A percentile compares a stretch with the other conserved stretches of the same genome.
Conservation (phyloP, 2,113 vertebrate species). For the Vulpes vulpes region DNA sequence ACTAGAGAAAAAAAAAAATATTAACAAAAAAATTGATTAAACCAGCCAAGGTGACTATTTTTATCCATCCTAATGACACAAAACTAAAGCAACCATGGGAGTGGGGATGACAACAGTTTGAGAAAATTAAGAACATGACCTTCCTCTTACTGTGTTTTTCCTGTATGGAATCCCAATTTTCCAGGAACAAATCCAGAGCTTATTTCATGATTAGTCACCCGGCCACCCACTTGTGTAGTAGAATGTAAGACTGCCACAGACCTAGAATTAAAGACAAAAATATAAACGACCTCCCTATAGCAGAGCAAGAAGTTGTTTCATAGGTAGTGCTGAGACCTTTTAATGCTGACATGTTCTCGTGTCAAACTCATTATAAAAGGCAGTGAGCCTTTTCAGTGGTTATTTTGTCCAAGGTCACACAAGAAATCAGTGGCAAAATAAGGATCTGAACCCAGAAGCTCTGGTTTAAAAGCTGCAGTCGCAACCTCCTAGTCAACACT, state of each 20-base stretch:
- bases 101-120: not conserved
- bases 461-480: not conserved
- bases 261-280: not conserved
- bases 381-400: not conserved
- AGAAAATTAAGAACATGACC: conserved; percentile 23
- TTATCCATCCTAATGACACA: not conserved
- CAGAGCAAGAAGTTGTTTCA: not conserved
- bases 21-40: not conserved
- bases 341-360: not conserved
- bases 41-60: not conserved
- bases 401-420: not conserved
- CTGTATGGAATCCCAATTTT: not conserved
- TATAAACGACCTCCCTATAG: not conserved
- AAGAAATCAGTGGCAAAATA: not conserved
- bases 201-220: not conserved
- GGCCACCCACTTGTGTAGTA: not conserved
- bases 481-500: not conserved
- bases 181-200: conserved; percentile 19
- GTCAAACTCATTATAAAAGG: not conserved
- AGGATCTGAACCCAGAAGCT: not conserved
- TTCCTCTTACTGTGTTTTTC: not conserved
- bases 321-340: not conserved
- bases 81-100: conserved; percentile 2
- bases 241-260: not conserved
- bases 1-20: not conserved